Evolutionary conservation across 1,140 invertebrate genomes (phyloP), one percentile per base, ranked within the genome.

Genomic region (Polyergus mexicanus): DNA sequence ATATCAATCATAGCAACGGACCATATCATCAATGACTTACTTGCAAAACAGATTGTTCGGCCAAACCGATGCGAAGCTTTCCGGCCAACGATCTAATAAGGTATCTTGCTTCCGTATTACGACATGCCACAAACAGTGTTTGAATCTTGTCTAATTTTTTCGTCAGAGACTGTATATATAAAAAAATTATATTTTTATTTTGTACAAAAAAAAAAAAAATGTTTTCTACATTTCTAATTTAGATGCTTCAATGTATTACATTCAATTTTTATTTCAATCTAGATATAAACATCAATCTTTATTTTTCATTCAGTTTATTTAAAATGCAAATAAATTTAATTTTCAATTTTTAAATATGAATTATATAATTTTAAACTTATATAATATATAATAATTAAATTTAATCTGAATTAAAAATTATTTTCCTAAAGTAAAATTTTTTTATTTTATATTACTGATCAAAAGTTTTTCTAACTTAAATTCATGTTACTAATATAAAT

Each of bases 121-220:
- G 96, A 94, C 99, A 99, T 0, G 99, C 98, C 0, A 99, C 98
- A 93, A 99, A 98, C 92, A 99, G 95, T 0, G 97, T 96, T 91
- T 99, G 98, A 89, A 99, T 99, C 93, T 98, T 98, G 86, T 98
- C 97, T 16, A 99, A 97, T 94, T 99, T 99, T 92, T 99, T 99
- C 0, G 96, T 94, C 84, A 97, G 96, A 16, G 97, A 97, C 97
- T 98, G 93, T 81, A 86, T 51, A 47, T 47, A 69, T 89, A 85
- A 89, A 84, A 71, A 81, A 54, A 69, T 28, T 28, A 86, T 25
- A 78, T 19, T 28, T 51, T 76, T 68, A 3, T 92, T 80, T 28
- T 47, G 87, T 41, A 51, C 5, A 66, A 77, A 51, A 28, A 28
- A 28, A 0, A 28, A 28, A 28, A 28, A 28, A 28, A 28, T 28